Base-by-base conservation (phyloP, 2,113 vertebrate species). In the Tautogolabrus adspersus region DNA sequence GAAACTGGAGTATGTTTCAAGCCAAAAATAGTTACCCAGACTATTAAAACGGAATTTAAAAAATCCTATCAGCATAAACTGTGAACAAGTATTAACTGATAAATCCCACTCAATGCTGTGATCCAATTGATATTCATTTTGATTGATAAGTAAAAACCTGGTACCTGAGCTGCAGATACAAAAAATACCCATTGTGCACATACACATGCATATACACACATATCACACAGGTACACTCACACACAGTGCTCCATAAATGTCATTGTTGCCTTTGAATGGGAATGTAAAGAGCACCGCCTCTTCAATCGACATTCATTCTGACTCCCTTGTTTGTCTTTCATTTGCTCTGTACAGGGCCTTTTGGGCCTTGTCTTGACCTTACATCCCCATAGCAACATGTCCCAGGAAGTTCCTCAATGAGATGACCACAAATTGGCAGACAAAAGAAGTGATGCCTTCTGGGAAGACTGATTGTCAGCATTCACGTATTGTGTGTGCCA, bases 391-490 rank as follows among this genome's bases (percentile, higher is more conserved):
- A 59, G 87, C 72, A 88, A 87, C 84, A 10, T 47, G 47, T 8
- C 6, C 47, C 44, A 34, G 12, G 10, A 46, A 46, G 44, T 54
- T 47, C 69, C 57, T 23, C 21, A 37, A 1, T 3, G 11, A 72
- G 59, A 30, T 26, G 22, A 18, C 34, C n/a, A 18, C 22, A 68
- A 69, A 83, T 59, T 8, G 40, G 26, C 5, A 37, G 52, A 90
- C 90, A 88, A 88, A 82, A 58, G 80, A 71, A 63, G 42, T 7
- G 66, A 82, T 64, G 72, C 40, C 59, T 66, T 82, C 69, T 77
- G 66, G 71, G 62, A 47, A 73, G 72, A 82, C 49, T 67, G 42
- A 89, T 77, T 58, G 74, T 67, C 72, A 15, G 70, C 63, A 77
- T 85, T 83, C 71, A 72, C 40, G 63, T 47, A 77, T 87, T 83